phyloP scores from a whole-genome alignment of 1,140 invertebrate genomes.

The Nebria ingens region DNA sequence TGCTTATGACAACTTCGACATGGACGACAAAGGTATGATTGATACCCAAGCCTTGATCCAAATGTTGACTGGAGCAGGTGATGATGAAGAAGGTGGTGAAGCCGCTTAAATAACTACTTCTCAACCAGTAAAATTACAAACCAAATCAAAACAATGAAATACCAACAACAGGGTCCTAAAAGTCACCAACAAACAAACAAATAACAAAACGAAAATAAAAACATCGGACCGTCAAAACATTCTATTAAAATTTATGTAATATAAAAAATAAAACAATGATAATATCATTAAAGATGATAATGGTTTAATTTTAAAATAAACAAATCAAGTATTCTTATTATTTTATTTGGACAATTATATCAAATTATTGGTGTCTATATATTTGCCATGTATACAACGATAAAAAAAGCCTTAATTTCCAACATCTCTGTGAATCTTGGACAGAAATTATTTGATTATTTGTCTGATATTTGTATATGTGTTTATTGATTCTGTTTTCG shows the following conservation, averaged over 20 bases:
- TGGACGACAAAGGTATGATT: constrained; percentile 86
- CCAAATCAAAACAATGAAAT: too few relatives aligned
- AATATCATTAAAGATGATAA: neutral
- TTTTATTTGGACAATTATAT: too few relatives aligned
- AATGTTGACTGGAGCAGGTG: constrained; percentile 73
- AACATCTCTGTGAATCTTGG: neutral
- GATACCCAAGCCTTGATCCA: constrained; percentile 81
- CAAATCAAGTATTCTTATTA: too few relatives aligned
- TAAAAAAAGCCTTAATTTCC: neutral
- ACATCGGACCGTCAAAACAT: neutral
- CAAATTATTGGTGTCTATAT: too few relatives aligned
- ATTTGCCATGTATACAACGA: neutral
- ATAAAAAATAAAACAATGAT: neutral
- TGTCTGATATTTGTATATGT: neutral
- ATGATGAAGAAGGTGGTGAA: constrained; percentile 58
- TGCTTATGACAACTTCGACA: constrained; percentile 89
- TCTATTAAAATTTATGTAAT: too few relatives aligned
- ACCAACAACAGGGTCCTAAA: neutral
- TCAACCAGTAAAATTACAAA: too few relatives aligned
- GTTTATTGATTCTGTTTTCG: neutral
- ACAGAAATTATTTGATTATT: neutral
- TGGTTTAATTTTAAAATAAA: too few relatives aligned
- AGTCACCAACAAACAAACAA: neutral
- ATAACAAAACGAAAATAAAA: too few relatives aligned
- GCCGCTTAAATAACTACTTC: constrained; percentile 40